These are phyloP conservation scores for Portunus trituberculatus DNA, from an alignment of 1,140 invertebrate genomes.

Conservation along the genomic window DNA sequence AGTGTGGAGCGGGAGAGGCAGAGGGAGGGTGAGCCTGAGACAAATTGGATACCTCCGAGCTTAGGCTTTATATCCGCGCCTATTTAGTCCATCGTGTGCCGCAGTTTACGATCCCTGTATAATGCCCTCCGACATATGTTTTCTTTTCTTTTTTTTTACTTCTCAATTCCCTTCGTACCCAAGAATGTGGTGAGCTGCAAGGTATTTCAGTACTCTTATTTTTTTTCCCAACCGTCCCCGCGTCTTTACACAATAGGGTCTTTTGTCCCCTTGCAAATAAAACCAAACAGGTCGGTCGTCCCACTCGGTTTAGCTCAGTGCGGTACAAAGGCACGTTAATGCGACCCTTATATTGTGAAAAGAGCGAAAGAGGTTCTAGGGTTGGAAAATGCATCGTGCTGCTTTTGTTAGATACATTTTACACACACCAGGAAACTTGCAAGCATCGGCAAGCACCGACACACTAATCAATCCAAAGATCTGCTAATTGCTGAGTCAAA, in stretches of 20 bases:
- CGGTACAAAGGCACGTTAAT: not conserved
- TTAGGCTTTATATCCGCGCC: slow-evolving; percentile 24
- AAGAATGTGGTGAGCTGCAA: slow-evolving; percentile 30
- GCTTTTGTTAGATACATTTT: slow-evolving; percentile 39
- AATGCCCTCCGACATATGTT: slow-evolving; percentile 9
- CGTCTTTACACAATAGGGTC: slow-evolving; percentile 42
- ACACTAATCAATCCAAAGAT: slow-evolving; percentile 4
- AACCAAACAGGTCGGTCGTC: slow-evolving; percentile 30
- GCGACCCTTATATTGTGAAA: slow-evolving; percentile 42
- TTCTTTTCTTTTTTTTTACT: not conserved
- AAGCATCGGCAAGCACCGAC: not conserved
- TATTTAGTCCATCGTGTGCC: slow-evolving; percentile 16
- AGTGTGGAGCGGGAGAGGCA: not conserved
- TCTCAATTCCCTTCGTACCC: slow-evolving; percentile 15
- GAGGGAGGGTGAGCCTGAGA: slow-evolving; percentile 3
- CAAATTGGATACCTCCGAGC: slow-evolving; percentile 15
- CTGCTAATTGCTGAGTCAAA: slow-evolving; percentile 33
- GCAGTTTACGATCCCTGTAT: slow-evolving; percentile 21
- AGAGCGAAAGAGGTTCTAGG: slow-evolving; percentile 27
- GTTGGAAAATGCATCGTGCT: not conserved
- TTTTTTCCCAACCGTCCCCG: slow-evolving; percentile 27
- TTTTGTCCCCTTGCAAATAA: slow-evolving; percentile 35
- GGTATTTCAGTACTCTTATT: slow-evolving; percentile 33
- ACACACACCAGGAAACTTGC: slow-evolving; percentile 18
- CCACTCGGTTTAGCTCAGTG: slow-evolving; percentile 25